Evolutionary conservation across 2,113 vertebrate species (phyloP).

Genomic region (Hucho hucho): DNA sequence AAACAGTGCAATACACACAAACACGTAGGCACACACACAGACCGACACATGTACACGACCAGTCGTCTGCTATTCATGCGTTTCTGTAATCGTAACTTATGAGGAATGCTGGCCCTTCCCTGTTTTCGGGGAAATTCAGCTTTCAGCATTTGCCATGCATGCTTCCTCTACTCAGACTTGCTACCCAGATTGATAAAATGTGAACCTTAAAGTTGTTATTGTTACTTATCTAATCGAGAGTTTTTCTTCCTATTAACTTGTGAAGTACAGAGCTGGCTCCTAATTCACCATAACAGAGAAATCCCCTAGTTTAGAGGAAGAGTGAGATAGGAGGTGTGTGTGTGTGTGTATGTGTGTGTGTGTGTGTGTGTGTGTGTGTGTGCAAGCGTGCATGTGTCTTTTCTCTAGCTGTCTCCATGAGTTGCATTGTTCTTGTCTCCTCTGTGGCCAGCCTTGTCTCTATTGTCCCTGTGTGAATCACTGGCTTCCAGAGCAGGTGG

Average conservation of each 20-base stretch:
- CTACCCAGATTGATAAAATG: neutral
- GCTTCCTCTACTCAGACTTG: neutral
- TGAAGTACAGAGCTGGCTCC: conserved; percentile 17
- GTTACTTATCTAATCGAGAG: conserved; percentile 3
- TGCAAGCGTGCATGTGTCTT: neutral
- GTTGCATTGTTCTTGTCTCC: neutral
- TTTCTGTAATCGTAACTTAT: neutral
- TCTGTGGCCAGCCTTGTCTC: neutral
- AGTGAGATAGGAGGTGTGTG: neutral
- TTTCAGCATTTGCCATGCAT: neutral
- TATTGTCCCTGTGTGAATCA: conserved; percentile 26
- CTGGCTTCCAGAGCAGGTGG: conserved; percentile 56
- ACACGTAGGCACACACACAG: conserved; percentile 4
- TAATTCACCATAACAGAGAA: conserved; percentile 17
- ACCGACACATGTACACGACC: neutral
- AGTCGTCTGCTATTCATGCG: neutral
- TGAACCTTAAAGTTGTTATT: conserved; percentile 15
- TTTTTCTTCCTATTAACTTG: conserved; percentile 16
- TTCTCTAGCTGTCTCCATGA: neutral
- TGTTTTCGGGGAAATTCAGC: conserved; percentile 3
- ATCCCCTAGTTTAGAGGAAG: conserved; percentile 8
- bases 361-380: too few relatives aligned
- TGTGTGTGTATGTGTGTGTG: neutral
- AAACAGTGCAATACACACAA: conserved; percentile 49
- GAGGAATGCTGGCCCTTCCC: conserved; percentile 31